Evolutionary conservation across 2,888 invertebrate genomes (phyloP).

Genomic region (Tupiocoris notatus): DNA sequence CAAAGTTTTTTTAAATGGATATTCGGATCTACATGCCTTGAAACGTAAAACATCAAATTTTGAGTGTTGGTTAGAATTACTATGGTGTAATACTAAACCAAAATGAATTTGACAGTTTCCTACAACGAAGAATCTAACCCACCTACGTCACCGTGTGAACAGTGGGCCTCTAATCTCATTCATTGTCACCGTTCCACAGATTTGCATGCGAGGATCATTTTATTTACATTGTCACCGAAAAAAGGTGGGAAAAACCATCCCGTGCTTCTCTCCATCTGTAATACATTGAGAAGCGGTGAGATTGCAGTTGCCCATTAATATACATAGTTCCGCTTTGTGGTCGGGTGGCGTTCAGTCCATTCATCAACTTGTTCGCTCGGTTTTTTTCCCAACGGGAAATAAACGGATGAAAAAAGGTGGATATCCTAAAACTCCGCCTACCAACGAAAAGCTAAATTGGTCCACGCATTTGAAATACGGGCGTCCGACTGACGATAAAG

Average conservation of each 20-base stretch:
- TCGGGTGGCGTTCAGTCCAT: not conserved
- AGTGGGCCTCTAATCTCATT: not conserved
- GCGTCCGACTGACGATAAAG: not conserved
- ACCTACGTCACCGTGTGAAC: no score
- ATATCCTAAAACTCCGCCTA: slow-evolving; percentile 1
- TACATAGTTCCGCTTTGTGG: not conserved
- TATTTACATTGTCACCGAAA: not conserved
- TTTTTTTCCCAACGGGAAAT: not conserved
- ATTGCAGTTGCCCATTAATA: slow-evolving; percentile 23
- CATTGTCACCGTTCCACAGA: not conserved
- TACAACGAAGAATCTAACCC: no score
- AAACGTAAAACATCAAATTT: no score
- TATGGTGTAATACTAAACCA: no score
- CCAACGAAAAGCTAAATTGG: not conserved
- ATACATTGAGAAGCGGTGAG: not conserved
- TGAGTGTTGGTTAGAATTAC: no score
- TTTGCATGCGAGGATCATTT: not conserved
- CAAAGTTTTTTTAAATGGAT: no score
- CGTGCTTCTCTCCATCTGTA: not conserved
- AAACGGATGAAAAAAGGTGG: not conserved
- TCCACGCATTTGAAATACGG: not conserved
- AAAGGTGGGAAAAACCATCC: not conserved
- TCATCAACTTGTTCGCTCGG: slow-evolving; percentile 30
- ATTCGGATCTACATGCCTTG: no score
- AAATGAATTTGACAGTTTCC: no score